Evolutionary conservation across 2,888 invertebrate species (phyloP).

Genomic region (Sesamia inferens): DNA sequence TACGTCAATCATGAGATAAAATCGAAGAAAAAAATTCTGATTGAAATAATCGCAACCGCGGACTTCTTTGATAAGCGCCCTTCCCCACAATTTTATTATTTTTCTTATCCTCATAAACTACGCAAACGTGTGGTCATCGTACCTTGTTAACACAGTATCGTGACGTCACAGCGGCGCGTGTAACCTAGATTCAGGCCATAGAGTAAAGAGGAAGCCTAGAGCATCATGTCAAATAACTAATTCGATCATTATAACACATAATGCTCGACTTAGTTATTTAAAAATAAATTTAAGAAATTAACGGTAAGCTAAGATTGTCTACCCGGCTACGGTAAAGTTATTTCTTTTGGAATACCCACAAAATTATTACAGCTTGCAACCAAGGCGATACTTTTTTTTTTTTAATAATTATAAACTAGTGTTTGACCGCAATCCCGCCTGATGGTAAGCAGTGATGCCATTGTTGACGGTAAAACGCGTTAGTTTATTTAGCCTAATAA

Average conservation of each 20-base stretch:
- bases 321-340: not conserved
- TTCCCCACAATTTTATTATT: not conserved
- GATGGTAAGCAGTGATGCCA: no score
- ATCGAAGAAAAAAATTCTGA: not conserved
- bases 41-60: no score
- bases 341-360: not conserved
- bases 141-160: conserved; percentile 33
- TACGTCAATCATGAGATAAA: not conserved
- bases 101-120: conserved; percentile 13
- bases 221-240: conserved; percentile 27
- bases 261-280: no score
- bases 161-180: conserved; percentile 71
- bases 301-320: not conserved
- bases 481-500: no score
- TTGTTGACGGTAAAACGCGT: no score
- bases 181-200: conserved; percentile 73
- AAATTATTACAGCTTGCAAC: not conserved
- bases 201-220: conserved; percentile 50
- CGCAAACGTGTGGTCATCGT: conserved; percentile 38
- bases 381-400: not conserved
- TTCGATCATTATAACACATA: not conserved
- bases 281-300: not conserved
- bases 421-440: no score
- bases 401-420: no score
- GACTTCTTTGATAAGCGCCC: no score